A percentile compares a stretch with the other conserved stretches of the same genome.
These are phyloP conservation scores for Andrena chrysosceles DNA, from an alignment of 2,888 invertebrate species.

Conservation along the genomic window DNA sequence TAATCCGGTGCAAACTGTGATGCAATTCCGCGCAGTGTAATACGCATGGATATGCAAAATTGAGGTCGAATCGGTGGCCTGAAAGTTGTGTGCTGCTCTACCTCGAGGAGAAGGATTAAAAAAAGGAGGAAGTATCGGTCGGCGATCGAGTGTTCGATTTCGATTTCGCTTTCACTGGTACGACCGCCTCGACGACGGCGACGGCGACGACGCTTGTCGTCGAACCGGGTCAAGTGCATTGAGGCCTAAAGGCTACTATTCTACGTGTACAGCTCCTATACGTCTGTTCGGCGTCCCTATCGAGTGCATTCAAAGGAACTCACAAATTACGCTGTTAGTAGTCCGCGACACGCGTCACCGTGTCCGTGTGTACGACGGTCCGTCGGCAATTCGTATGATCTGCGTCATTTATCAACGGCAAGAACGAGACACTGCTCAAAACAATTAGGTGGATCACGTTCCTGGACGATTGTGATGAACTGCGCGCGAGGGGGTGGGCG, in stretches of 20 bases:
- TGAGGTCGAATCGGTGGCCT: not conserved
- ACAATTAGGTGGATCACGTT: slow-evolving; percentile 38
- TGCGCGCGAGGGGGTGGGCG: too few relatives aligned
- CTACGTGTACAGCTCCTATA: slow-evolving; percentile 25
- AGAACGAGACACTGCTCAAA: slow-evolving; percentile 19
- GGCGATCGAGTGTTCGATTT: slow-evolving; percentile 30
- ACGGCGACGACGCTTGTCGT: slow-evolving; percentile 25
- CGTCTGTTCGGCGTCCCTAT: slow-evolving; percentile 22
- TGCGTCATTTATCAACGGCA: slow-evolving; percentile 54
- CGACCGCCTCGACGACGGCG: slow-evolving; percentile 8
- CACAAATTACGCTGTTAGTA: slow-evolving; percentile 57
- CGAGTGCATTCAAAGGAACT: slow-evolving; percentile 60
- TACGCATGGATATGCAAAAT: not conserved
- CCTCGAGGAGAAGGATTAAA: not conserved
- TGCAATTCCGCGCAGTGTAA: too few relatives aligned
- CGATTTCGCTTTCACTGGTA: slow-evolving; percentile 51
- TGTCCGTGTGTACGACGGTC: slow-evolving; percentile 29
- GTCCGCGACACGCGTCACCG: slow-evolving; percentile 56
- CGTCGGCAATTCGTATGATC: slow-evolving; percentile 44
- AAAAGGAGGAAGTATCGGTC: not conserved
- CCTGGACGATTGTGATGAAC: slow-evolving; percentile 7
- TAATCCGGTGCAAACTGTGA: too few relatives aligned
- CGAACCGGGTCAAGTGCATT: slow-evolving; percentile 77
- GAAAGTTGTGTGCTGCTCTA: not conserved
- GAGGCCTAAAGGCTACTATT: slow-evolving; percentile 42